Base-by-base conservation (phyloP, 2,113 vertebrate species). In the Meriones unguiculatus region DNA sequence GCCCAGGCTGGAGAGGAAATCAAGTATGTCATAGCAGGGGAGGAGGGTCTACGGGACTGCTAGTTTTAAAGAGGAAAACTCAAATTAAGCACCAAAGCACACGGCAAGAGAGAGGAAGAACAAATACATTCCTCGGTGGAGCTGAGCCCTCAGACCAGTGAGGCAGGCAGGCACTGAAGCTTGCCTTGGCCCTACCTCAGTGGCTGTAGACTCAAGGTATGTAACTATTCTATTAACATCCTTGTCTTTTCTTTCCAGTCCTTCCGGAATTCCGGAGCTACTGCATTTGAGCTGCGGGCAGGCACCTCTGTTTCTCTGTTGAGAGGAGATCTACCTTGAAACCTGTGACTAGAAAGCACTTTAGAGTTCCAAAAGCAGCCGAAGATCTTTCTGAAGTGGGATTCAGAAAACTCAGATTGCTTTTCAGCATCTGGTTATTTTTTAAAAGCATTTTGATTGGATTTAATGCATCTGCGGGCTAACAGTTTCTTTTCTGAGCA, bases 191-290 rank as follows among this genome's bases (percentile, higher is more conserved):
- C 59, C 22, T 76, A 96, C 67, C 69, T 5, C 17, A 87, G 59
- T 82, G 38, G 15, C 89, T 94, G 57, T 57, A 88, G 76, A 91
- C 87, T 91, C 50, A 69, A 94, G 95, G 95, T 94, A 96, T 88
- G 95, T 94, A 96, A 91, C 76, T 80, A 87, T 50, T 80, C 75
- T n/a, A 69, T 50, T 50, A 35, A 50, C 65, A 50, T 65, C 18
- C 24, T 88, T 82, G 24, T 67, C 59, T 84, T 91, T 82, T 25
- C 30, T 96, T 87, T 87, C 17, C 30, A 52, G 59, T 67, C 25
- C 76, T 75, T 94, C 76, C 88, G 59, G 57, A 84, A 91, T 94
- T 87, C 67, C 38, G 50, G 69, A 76, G 67, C 50, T 75, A 94
- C 82, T 94, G 67, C 59, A 38, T 82, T 94, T 87, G 75, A 59